These are phyloP conservation scores for Brachymystax lenok DNA, from an alignment of 2,797 vertebrate species.

Conservation along the genomic window DNA sequence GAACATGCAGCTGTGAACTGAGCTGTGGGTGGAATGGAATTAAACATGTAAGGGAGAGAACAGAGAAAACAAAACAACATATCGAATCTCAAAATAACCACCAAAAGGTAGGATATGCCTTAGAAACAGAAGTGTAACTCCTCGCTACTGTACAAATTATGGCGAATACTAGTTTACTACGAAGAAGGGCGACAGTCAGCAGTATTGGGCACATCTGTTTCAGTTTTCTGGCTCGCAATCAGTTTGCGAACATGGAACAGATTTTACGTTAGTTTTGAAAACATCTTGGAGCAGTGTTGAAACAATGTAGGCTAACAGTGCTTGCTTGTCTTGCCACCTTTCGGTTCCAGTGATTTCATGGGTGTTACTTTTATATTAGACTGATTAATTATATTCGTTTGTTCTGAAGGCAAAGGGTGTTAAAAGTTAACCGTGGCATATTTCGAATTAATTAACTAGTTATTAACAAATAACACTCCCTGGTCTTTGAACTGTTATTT, in stretches of 20 bases:
- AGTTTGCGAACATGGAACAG: not conserved
- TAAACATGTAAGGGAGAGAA: conserved; percentile 47
- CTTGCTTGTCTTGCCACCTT: too few relatives aligned
- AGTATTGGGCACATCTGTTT: not conserved
- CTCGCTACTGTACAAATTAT: not conserved
- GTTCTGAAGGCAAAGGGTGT: not conserved
- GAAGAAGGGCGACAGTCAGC: not conserved
- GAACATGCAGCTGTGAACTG: not conserved
- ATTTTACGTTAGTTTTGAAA: not conserved
- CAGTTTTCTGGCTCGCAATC: not conserved
- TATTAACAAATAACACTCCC: too few relatives aligned
- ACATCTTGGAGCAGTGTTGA: too few relatives aligned
- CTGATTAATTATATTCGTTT: not conserved
- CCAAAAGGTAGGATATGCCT: conserved; percentile 41
- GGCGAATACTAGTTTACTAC: not conserved
- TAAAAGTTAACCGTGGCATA: not conserved
- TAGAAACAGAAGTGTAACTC: not conserved
- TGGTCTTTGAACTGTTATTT: too few relatives aligned
- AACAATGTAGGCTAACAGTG: too few relatives aligned
- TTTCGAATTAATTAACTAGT: not conserved
- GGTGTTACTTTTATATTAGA: not conserved
- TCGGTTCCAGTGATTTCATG: too few relatives aligned
- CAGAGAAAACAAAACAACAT: conserved; percentile 9
- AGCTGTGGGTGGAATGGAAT: conserved; percentile 17
- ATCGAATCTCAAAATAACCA: conserved; percentile 30